Base-by-base conservation (phyloP, 2,888 invertebrate genomes). In the Aricia artaxerxes region DNA sequence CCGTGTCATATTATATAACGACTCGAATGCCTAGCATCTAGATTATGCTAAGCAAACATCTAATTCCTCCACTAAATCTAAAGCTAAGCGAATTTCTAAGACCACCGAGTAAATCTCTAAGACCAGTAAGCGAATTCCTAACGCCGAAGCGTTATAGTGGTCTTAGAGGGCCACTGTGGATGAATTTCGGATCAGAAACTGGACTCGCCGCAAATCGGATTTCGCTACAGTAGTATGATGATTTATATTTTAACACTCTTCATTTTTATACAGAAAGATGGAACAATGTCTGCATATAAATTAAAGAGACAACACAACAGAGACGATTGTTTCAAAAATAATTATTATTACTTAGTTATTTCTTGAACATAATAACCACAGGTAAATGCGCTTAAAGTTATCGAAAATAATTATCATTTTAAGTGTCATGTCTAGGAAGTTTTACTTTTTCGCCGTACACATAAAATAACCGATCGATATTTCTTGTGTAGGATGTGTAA, bases 21-120 rank as follows among this genome's bases (percentile, higher is more conserved):
- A 9, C 73, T 9, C 24, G 24, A 44, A n/a, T 73, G 3, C 24
- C 73, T 24, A 44, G 44, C 24, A 35, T 35, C 9, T 24, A 24
- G n/a, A 73, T 73, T 44, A 73, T 44, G 73, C 44, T n/a, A 40
- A 24, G 40, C 44, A n/a, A 44, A 24, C 16, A 73, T 73, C 73
- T 73, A 73, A 73, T 2, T 44, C 73, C 73, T 35, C 35, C 69
- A 5, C 69, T 69, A 69, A 69, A 69, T 69, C 35, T 64, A 7
- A 2, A 7, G 11, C 31, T 5, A 13, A 69, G 69, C 3, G 5
- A 24, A 38, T 69, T 69, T 69, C 69, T 69, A 35, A 69, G 69
- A 69, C 35, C 69, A 38, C 69, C 16, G 35, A 69, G 35, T 16
- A 0, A 69, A 69, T 64, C 13, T 61, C 24, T 61, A 24, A 61